These are phyloP conservation scores for Diachasma alloeum DNA, from an alignment of 1,140 invertebrate genomes.

Conservation along the genomic window DNA sequence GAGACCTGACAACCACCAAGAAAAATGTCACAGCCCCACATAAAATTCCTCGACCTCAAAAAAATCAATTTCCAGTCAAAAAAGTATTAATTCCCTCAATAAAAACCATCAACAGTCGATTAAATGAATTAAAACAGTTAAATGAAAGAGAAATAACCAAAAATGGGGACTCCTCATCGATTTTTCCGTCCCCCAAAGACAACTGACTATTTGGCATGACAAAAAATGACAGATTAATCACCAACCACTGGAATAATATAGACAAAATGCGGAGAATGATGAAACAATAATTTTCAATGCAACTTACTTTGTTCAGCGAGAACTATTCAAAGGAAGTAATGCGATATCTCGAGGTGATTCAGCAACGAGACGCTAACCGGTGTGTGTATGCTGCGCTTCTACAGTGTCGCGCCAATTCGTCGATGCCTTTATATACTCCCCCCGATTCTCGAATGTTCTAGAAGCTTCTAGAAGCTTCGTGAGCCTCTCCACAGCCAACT, in stretches of 20 bases:
- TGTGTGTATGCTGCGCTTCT: background rate
- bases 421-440: constrained; percentile 39
- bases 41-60: too few relatives aligned
- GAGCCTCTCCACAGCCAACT: background rate
- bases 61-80: too few relatives aligned
- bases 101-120: background rate
- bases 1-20: too few relatives aligned
- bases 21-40: too few relatives aligned
- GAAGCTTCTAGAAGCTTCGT: constrained; percentile 47
- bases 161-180: background rate
- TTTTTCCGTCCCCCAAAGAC: background rate
- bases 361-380: background rate
- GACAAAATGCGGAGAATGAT: background rate
- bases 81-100: background rate
- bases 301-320: background rate
- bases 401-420: constrained; percentile 18
- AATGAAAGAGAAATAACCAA: background rate
- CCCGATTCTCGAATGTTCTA: constrained; percentile 43
- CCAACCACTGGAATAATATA: background rate
- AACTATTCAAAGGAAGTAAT: background rate
- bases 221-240: background rate
- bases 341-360: background rate
- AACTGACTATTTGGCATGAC: background rate
- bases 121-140: background rate
- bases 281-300: background rate